Conservation (phyloP, 2,888 invertebrate species). For the Drosophila tanythrix region DNA sequence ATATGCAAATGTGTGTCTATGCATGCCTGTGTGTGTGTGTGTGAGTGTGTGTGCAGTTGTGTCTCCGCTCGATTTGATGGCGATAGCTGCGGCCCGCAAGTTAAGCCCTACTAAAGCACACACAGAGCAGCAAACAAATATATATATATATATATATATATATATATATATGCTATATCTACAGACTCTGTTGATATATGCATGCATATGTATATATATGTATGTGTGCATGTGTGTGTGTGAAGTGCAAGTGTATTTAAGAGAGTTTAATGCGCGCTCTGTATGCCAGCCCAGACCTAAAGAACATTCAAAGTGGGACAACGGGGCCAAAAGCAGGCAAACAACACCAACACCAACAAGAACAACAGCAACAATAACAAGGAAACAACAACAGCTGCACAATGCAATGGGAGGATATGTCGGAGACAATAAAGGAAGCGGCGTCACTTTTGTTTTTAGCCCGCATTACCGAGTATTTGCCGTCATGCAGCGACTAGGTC, state of each 20-base stretch:
- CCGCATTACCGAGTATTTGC: constrained; percentile 73
- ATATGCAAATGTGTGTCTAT: constrained; percentile 27
- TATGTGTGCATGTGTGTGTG: neutral
- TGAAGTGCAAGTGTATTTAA: constrained; percentile 41
- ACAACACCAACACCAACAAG: constrained; percentile 26
- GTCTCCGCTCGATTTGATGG: constrained; percentile 72
- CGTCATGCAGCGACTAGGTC: constrained; percentile 61
- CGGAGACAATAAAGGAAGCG: constrained; percentile 75
- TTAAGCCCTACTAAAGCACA: constrained; percentile 55
- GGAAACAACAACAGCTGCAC: constrained; percentile 26
- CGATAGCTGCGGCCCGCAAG: constrained; percentile 62
- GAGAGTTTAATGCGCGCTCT: constrained; percentile 73
- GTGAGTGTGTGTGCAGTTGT: constrained; percentile 5
- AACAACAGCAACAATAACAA: constrained; percentile 22
- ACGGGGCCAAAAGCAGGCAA: constrained; percentile 55
- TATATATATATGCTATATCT: neutral
- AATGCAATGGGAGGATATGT: constrained; percentile 70
- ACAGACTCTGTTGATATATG: neutral
- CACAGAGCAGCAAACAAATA: constrained; percentile 34
- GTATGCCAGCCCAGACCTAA: constrained; percentile 59
- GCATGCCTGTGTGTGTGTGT: constrained; percentile 13
- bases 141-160: constrained; percentile 31
- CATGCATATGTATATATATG: neutral
- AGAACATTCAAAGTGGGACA: constrained; percentile 79
- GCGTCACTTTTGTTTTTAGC: constrained; percentile 76